A percentile compares a stretch with the other conserved stretches of the same genome.
phyloP scores from a whole-genome alignment of 2,113 vertebrate genomes.

The Lophura nycthemera region DNA sequence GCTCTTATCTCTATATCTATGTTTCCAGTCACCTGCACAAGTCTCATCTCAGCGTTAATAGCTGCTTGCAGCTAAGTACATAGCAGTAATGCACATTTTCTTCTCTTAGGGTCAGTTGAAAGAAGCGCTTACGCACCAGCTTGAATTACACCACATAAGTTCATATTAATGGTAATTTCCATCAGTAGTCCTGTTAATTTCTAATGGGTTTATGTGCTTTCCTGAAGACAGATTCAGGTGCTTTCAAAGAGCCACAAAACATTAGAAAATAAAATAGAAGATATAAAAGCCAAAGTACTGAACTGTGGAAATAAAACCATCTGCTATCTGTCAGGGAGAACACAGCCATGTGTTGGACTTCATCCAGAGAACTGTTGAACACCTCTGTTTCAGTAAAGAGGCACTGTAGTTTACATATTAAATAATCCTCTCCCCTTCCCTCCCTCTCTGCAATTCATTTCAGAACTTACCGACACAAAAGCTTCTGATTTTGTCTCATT shows the following conservation, averaged over 20 bases:
- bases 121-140: neutral
- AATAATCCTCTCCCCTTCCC: neutral
- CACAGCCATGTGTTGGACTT: neutral
- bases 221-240: neutral
- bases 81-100: neutral
- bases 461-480: slow-evolving; percentile 89
- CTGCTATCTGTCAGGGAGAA: neutral
- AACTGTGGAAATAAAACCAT: neutral
- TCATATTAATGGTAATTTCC: neutral
- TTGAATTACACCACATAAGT: neutral
- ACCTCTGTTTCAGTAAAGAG: neutral
- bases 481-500: slow-evolving; percentile 87
- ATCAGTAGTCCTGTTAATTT: neutral
- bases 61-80: neutral
- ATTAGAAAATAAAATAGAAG: neutral
- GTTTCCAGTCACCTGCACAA: neutral
- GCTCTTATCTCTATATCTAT: neutral
- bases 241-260: neutral
- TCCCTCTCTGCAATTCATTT: neutral
- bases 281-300: neutral
- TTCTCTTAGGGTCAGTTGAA: neutral
- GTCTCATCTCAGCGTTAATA: neutral
- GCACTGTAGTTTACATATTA: neutral
- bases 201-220: neutral
- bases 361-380: neutral